Evolutionary conservation across 1,140 invertebrate species (phyloP).

Genomic region (Calliopsis andreniformis): DNA sequence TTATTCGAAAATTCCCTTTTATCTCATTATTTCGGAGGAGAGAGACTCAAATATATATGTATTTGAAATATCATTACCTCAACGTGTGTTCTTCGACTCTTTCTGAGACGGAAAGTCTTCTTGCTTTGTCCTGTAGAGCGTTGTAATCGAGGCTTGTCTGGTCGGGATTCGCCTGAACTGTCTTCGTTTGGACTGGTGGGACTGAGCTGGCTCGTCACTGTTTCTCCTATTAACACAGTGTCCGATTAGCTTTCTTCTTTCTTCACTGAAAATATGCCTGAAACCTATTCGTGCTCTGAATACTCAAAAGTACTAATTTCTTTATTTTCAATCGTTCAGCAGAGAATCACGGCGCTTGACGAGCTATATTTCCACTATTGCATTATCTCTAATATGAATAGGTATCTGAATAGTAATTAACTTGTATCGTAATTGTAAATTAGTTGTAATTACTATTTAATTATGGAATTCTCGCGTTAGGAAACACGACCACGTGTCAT

Average conservation of each 20-base stretch:
- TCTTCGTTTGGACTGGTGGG: constrained; percentile 87
- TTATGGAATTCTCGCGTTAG: neutral
- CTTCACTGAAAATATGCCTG: constrained; percentile 32
- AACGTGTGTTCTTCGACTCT: constrained; percentile 85
- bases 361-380: constrained; percentile 12
- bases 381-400: constrained; percentile 36
- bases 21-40: no score
- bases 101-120: constrained; percentile 94
- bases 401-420: neutral
- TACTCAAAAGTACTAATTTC: constrained; percentile 41
- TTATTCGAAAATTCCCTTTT: no score
- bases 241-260: constrained; percentile 19
- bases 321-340: neutral
- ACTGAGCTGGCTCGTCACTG: constrained; percentile 87
- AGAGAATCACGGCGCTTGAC: neutral
- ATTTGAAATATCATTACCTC: constrained; percentile 73
- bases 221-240: constrained; percentile 83
- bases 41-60: neutral
- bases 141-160: constrained; percentile 90
- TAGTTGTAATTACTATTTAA: neutral
- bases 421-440: neutral
- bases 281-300: constrained; percentile 73
- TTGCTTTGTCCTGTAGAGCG: constrained; percentile 96
- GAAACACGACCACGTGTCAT: neutral
- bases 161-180: constrained; percentile 84